Percentiles rank a stretch among this genome's conserved stretches.
phyloP scores from a whole-genome alignment of 2,113 vertebrate genomes.

The Phasianus colchicus region DNA sequence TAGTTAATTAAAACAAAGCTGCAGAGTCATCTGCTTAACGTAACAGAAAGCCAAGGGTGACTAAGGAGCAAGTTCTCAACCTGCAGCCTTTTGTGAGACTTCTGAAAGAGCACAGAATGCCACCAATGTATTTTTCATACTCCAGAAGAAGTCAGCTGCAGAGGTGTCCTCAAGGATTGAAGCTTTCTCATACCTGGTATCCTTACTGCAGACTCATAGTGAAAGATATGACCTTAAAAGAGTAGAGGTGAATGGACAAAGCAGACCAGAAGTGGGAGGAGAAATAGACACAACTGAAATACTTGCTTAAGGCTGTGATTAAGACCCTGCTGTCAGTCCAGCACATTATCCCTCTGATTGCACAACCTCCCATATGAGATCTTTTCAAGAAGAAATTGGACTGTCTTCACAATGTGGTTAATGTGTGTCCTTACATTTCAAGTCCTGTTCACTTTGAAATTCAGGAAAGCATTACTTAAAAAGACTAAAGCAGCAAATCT shows the following conservation, averaged over 20 bases:
- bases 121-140: neutral
- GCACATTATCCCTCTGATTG: neutral
- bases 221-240: neutral
- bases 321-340: slow-evolving; percentile 53
- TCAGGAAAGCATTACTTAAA: neutral
- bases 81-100: neutral
- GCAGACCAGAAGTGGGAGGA: neutral
- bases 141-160: neutral
- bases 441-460: neutral
- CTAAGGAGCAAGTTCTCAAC: neutral
- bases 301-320: slow-evolving; percentile 63
- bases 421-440: neutral
- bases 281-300: neutral
- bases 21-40: neutral
- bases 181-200: neutral
- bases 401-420: neutral
- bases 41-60: neutral
- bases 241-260: neutral
- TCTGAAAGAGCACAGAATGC: neutral
- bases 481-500: neutral
- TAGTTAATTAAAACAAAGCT: neutral
- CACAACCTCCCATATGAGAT: neutral
- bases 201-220: neutral
- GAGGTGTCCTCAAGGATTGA: neutral
- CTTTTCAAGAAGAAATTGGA: neutral